phyloP scores from a whole-genome alignment of 1,140 invertebrate genomes.

The Bradysia coprophila region DNA sequence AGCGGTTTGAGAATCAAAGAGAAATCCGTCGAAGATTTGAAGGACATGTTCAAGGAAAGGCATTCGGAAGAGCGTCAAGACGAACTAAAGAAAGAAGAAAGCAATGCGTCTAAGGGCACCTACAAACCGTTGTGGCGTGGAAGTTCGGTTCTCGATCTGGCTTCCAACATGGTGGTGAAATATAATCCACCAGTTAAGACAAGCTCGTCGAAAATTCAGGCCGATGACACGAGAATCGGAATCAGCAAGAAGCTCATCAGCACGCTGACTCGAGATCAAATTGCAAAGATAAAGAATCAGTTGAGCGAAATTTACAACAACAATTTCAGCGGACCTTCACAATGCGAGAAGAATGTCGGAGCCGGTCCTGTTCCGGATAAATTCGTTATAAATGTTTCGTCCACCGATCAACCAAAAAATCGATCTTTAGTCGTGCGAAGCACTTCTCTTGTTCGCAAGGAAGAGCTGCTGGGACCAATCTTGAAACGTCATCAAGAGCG shows the following conservation, averaged over 20 bases:
- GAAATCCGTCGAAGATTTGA: constrained; percentile 70
- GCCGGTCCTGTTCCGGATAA: constrained; percentile 23
- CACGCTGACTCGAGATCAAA: constrained; percentile 67
- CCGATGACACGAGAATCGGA: constrained; percentile 28
- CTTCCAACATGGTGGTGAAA: constrained; percentile 39
- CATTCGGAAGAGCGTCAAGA: constrained; percentile 9
- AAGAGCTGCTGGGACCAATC: constrained; percentile 23
- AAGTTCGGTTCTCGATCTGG: constrained; percentile 56
- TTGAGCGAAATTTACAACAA: constrained; percentile 65
- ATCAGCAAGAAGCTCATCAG: constrained; percentile 61
- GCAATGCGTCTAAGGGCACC: constrained; percentile 35
- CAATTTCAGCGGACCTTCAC: constrained; percentile 9
- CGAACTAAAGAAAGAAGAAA: constrained; percentile 17
- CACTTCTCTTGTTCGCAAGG: constrained; percentile 33
- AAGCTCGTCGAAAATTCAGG: constrained; percentile 15
- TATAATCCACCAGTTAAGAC: constrained; percentile 15
- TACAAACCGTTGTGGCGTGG: constrained; percentile 72
- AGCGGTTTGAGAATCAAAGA: constrained; percentile 61
- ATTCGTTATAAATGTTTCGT: constrained; percentile 40
- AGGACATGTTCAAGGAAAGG: constrained; percentile 39
- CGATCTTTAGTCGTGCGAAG: constrained; percentile 42
- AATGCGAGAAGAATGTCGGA: neutral
- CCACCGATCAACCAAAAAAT: constrained; percentile 13
- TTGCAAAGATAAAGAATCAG: constrained; percentile 61
- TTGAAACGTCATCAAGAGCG: constrained; percentile 10